A percentile compares a stretch with the other conserved stretches of the same genome.
Evolutionary conservation across 2,888 invertebrate genomes (phyloP).

Genomic region (Cephus pulcher): DNA sequence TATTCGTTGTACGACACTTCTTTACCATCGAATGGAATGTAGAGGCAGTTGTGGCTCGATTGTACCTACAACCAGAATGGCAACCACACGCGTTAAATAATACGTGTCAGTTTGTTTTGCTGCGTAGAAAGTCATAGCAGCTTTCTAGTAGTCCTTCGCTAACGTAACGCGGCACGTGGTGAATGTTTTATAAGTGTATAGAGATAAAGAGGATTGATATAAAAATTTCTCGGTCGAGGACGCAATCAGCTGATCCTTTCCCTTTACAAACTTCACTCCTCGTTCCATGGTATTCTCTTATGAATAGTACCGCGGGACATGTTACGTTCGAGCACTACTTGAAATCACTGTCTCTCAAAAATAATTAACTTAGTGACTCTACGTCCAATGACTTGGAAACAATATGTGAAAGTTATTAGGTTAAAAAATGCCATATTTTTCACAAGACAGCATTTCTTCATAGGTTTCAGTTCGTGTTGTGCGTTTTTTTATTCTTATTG

Average conservation of each 20-base stretch:
- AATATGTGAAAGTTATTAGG: neutral
- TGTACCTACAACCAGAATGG: slow-evolving; percentile 50
- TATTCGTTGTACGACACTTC: slow-evolving; percentile 75
- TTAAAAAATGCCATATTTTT: neutral
- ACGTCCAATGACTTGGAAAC: slow-evolving; percentile 13
- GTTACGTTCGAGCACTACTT: too few species aligned
- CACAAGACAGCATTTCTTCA: neutral
- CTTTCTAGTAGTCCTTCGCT: neutral
- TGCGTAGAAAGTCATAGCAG: neutral
- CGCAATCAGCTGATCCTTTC: too few species aligned
- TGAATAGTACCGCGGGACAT: too few species aligned
- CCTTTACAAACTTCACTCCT: too few species aligned
- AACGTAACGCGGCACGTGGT: neutral
- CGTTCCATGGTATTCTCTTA: too few species aligned
- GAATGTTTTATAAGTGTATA: neutral
- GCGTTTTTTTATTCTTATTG: too few species aligned
- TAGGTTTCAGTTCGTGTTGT: neutral
- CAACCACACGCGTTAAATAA: slow-evolving; percentile 7
- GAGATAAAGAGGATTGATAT: too few species aligned
- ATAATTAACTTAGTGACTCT: too few species aligned
- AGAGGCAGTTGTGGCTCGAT: slow-evolving; percentile 61
- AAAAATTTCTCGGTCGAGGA: too few species aligned
- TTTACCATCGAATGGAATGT: slow-evolving; percentile 71
- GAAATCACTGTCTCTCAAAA: too few species aligned
- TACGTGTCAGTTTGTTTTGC: neutral